These are phyloP conservation scores for Gallinago paraguaiae DNA, from an alignment of 2,113 vertebrate species.

Conservation along the genomic window DNA sequence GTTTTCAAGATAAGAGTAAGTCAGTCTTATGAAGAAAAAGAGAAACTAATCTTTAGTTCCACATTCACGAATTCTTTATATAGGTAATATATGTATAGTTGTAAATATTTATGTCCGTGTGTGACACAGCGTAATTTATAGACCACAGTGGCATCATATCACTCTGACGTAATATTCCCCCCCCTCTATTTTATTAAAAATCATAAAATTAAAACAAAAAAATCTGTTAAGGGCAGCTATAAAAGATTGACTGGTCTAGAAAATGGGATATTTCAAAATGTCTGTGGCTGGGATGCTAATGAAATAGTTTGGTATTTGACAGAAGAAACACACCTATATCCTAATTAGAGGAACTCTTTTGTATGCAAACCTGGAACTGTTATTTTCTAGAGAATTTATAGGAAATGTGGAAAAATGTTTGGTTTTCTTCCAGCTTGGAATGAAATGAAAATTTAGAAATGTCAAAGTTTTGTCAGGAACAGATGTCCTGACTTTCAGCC, in stretches of 20 bases:
- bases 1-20: not conserved
- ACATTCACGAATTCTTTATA: not conserved
- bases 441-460: constrained; percentile 40
- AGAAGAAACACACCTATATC: not conserved
- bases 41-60: not conserved
- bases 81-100: not conserved
- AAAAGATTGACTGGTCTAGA: not conserved
- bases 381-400: constrained; percentile 8
- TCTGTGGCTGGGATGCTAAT: not conserved
- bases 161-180: not conserved
- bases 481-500: constrained; percentile 49
- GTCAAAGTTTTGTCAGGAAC: constrained; percentile 28
- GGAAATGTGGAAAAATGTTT: constrained; percentile 6
- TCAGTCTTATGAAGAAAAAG: not conserved
- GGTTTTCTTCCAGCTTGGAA: constrained; percentile 26
- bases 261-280: not conserved
- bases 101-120: not conserved
- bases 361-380: not conserved
- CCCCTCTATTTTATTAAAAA: not conserved
- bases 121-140: not conserved
- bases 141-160: not conserved
- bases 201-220: not conserved
- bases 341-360: not conserved
- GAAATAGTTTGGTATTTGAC: not conserved
- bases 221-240: not conserved